These are phyloP conservation scores for Ammodytes dubius DNA, from an alignment of 2,113 vertebrate genomes.

Conservation along the genomic window DNA sequence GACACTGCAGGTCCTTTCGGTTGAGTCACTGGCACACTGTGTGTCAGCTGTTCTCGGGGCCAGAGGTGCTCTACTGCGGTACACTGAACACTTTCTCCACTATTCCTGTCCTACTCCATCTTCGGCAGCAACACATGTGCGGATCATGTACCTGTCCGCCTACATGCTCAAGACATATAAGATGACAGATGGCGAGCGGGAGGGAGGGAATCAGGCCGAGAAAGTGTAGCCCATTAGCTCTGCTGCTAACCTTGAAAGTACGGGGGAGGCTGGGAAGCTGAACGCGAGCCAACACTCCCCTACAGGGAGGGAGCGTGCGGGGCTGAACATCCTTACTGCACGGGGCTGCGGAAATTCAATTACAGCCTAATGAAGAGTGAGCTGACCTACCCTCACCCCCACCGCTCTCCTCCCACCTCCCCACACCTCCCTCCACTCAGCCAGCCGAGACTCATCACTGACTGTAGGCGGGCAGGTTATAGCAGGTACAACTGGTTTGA, in stretches of 20 bases:
- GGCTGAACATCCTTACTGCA: conserved; percentile 58
- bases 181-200: conserved; percentile 55
- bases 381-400: conserved; percentile 58
- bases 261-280: conserved; percentile 48
- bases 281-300: conserved; percentile 50
- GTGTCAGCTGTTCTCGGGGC: conserved; percentile 7
- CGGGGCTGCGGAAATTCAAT: conserved; percentile 72
- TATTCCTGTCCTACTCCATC: neutral
- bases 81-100: neutral
- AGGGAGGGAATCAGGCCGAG: conserved; percentile 29
- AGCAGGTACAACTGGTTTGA: conserved; percentile 34
- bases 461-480: conserved; percentile 41
- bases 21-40: neutral
- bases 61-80: neutral
- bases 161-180: conserved; percentile 28
- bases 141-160: conserved; percentile 4
- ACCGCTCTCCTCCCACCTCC: neutral
- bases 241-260: conserved; percentile 72
- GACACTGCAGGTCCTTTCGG: neutral
- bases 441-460: conserved; percentile 51
- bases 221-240: conserved; percentile 50
- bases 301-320: conserved; percentile 46
- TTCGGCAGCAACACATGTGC: neutral
- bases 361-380: conserved; percentile 76
- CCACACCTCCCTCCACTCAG: neutral